Evolutionary conservation across 2,113 vertebrate species (phyloP).

Genomic region (Sigmodon hispidus): DNA sequence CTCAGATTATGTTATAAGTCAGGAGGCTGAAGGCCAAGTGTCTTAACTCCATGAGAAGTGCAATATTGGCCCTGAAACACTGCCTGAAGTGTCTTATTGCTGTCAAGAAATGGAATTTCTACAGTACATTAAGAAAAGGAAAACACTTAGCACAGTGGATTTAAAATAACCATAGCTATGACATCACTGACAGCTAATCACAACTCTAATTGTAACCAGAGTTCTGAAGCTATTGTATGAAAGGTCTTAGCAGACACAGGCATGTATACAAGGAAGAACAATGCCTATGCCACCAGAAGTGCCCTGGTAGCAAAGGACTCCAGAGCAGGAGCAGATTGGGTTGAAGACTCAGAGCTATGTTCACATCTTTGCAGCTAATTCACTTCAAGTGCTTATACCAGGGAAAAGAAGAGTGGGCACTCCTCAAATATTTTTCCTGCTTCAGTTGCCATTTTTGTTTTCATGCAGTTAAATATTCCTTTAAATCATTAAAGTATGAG

Average conservation of each 20-base stretch:
- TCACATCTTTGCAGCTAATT: slow-evolving; percentile 19
- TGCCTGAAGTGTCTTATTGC: slow-evolving; percentile 81
- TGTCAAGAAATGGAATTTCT: slow-evolving; percentile 87
- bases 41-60: slow-evolving; percentile 79
- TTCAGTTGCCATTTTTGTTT: slow-evolving; percentile 9
- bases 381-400: not conserved
- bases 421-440: slow-evolving; percentile 36
- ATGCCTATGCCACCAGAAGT: slow-evolving; percentile 16
- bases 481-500: slow-evolving; percentile 64
- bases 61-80: slow-evolving; percentile 83
- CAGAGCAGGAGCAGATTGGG: not conserved
- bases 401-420: not conserved
- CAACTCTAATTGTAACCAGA: slow-evolving; percentile 83
- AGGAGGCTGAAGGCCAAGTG: slow-evolving; percentile 85
- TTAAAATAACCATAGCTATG: slow-evolving; percentile 85
- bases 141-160: slow-evolving; percentile 84
- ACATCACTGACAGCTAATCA: slow-evolving; percentile 88
- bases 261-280: slow-evolving; percentile 49
- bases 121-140: slow-evolving; percentile 84
- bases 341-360: slow-evolving; percentile 36
- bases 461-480: slow-evolving; percentile 55
- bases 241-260: slow-evolving; percentile 70
- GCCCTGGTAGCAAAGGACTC: slow-evolving; percentile 63
- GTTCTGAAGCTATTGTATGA: slow-evolving; percentile 76
- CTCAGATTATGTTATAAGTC: slow-evolving; percentile 83